Evolutionary conservation across 2,113 vertebrate species (phyloP).

Genomic region (Axis porcinus): DNA sequence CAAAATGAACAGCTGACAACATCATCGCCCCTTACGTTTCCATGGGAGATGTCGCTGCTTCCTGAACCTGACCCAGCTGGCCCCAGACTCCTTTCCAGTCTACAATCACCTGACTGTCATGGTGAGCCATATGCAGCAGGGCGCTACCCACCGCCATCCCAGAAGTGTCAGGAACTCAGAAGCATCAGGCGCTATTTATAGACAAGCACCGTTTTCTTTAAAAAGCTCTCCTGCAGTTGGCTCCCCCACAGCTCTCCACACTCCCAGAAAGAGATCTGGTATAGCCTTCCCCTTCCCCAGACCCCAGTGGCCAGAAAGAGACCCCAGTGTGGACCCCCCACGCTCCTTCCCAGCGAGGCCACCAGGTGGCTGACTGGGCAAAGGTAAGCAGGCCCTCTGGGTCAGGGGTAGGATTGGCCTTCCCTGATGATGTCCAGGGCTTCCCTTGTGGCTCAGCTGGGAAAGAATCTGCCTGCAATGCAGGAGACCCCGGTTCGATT

Average conservation of each 20-base stretch:
- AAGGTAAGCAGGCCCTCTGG: not conserved
- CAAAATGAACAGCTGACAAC: not conserved
- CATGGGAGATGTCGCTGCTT: not conserved
- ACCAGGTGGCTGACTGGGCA: not conserved
- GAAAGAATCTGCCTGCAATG: not conserved
- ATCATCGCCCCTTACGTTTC: not conserved
- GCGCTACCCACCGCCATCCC: not conserved
- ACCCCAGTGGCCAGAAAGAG: not conserved
- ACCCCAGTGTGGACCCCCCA: rapidly evolving
- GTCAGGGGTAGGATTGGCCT: too few species aligned
- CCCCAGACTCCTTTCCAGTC: not conserved
- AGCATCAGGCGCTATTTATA: not conserved
- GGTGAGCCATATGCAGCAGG: not conserved
- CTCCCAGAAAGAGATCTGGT: not conserved
- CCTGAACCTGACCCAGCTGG: not conserved
- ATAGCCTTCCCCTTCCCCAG: too few species aligned
- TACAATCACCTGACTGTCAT: rapidly evolving
- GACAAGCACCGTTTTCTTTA: not conserved
- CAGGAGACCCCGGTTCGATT: not conserved
- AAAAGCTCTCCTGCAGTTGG: not conserved
- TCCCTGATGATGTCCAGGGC: not conserved
- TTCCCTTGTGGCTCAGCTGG: not conserved
- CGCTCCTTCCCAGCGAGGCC: not conserved
- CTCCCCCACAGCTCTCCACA: not conserved
- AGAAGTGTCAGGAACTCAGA: not conserved